Evolutionary conservation across 2,888 invertebrate species (phyloP).

Genomic region (Eristalis tenax): DNA sequence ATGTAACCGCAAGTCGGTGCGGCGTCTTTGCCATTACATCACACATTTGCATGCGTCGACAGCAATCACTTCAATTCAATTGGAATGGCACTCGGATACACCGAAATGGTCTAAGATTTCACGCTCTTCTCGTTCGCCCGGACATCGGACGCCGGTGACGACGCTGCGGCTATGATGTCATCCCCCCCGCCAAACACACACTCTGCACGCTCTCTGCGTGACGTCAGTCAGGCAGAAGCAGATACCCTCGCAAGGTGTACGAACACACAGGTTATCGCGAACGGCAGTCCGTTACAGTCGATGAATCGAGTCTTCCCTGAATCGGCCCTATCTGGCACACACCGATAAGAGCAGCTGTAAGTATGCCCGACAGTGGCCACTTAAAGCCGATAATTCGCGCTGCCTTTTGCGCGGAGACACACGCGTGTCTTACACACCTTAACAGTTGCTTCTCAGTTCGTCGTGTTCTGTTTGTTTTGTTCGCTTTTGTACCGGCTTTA

Average conservation of each 20-base stretch:
- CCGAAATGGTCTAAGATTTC: conserved; percentile 40
- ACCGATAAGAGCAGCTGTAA: conserved; percentile 43
- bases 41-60: conserved; percentile 40
- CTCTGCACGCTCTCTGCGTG: conserved; percentile 2
- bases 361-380: conserved; percentile 37
- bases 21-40: conserved; percentile 51
- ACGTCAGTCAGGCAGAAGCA: conserved; percentile 40
- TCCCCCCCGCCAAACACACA: no score
- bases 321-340: conserved; percentile 38
- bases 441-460: conserved; percentile 5
- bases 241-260: not conserved
- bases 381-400: conserved; percentile 30
- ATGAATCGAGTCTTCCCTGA: not conserved
- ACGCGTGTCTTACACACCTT: conserved; percentile 9
- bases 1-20: conserved; percentile 51
- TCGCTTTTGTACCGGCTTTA: conserved; percentile 19
- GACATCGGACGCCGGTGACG: not conserved
- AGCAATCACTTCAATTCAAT: conserved; percentile 50
- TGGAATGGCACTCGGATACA: not conserved
- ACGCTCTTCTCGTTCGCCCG: not conserved
- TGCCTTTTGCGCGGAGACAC: conserved; percentile 37
- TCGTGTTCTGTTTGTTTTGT: not conserved
- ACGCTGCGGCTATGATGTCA: conserved; percentile 30
- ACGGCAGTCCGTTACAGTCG: no score
- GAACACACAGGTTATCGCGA: not conserved